Evolutionary conservation across 2,797 vertebrate species (phyloP).

Genomic region (Epinephelus coioides): DNA sequence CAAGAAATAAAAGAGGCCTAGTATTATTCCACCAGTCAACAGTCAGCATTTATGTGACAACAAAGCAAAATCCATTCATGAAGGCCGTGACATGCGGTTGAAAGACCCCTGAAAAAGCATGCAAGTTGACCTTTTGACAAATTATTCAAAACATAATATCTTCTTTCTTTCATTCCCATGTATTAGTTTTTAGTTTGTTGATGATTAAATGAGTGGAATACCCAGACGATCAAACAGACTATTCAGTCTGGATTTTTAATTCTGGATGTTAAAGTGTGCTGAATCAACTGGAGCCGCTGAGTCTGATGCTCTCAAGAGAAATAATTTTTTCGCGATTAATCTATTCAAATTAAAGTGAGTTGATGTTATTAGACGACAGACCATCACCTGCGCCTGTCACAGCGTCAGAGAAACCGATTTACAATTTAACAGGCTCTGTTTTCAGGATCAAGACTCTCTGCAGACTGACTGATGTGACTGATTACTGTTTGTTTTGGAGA

Average conservation of each 20-base stretch:
- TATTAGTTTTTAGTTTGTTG: too few species aligned
- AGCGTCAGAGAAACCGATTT: neutral
- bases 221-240: too few species aligned
- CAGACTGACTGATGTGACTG: too few species aligned
- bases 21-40: neutral
- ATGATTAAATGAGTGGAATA: too few species aligned
- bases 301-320: neutral
- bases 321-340: neutral
- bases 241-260: too few species aligned
- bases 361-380: conserved; percentile 13
- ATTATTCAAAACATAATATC: too few species aligned
- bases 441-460: neutral
- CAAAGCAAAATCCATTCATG: neutral
- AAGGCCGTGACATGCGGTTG: neutral
- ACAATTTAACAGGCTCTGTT: neutral
- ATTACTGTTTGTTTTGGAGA: neutral
- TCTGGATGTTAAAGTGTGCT: neutral
- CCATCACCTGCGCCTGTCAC: neutral
- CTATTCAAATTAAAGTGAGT: conserved; percentile 36
- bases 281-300: neutral
- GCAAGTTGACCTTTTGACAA: too few species aligned
- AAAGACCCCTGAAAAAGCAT: neutral
- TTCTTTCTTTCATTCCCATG: too few species aligned
- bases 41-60: neutral
- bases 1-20: too few species aligned